Conservation (phyloP, 2,888 invertebrate species). For the Prenolepis imparis region DNA sequence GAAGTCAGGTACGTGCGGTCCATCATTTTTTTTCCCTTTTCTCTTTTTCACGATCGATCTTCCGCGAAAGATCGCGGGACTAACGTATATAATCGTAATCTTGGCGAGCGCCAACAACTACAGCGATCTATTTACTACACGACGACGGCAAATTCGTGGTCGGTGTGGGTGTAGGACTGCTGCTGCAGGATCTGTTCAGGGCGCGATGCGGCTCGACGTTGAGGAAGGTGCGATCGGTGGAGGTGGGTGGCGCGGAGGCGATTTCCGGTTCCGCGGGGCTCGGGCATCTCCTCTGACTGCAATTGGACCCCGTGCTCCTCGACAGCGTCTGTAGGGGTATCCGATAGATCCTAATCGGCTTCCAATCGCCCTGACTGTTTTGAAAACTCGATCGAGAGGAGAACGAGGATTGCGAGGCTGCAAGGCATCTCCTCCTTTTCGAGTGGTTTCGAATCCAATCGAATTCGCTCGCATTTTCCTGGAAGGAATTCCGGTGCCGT, state of each 20-base stretch:
- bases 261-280: constrained; percentile 82
- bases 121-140: constrained; percentile 63
- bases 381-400: constrained; percentile 83
- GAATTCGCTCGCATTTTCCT: constrained; percentile 87
- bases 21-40: constrained; percentile 23
- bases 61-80: background rate
- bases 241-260: constrained; percentile 74
- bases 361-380: constrained; percentile 86
- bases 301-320: constrained; percentile 79
- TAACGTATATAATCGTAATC: background rate
- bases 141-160: constrained; percentile 66
- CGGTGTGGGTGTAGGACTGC: constrained; percentile 85
- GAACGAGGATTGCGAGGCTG: constrained; percentile 80
- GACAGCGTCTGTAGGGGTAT: constrained; percentile 88
- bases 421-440: constrained; percentile 84
- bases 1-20: constrained; percentile 71
- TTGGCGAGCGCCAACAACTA: constrained; percentile 19
- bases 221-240: constrained; percentile 78
- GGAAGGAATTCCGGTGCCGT: constrained; percentile 91
- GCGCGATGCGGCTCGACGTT: constrained; percentile 83
- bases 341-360: constrained; percentile 89
- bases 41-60: constrained; percentile 26
- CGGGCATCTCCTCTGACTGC: constrained; percentile 79
- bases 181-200: constrained; percentile 86
- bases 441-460: constrained; percentile 86